A percentile compares a stretch with the other conserved stretches of the same genome.
phyloP scores from a whole-genome alignment of 2,797 vertebrate genomes.

The Percopsis omiscomaycus region DNA sequence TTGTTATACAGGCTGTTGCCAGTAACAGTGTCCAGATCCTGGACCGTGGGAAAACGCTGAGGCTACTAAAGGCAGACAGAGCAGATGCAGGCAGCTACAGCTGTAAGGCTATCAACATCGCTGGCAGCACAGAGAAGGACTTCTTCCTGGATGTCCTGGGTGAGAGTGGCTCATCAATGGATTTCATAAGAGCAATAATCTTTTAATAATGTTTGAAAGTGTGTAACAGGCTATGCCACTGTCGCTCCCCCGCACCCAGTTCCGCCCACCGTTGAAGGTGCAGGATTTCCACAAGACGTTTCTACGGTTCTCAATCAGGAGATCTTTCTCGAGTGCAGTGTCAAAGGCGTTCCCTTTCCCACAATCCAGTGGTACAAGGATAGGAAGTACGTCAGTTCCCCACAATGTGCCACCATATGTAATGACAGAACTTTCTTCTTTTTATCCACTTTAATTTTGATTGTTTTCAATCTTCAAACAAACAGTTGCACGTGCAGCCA shows the following conservation, averaged over 20 bases:
- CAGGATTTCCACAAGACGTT: slow-evolving; percentile 71
- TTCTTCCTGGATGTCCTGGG: slow-evolving; percentile 87
- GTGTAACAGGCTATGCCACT: neutral
- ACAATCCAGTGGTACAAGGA: slow-evolving; percentile 95
- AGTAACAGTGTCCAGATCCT: slow-evolving; percentile 80
- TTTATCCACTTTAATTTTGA: too few relatives aligned
- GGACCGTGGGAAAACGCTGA: slow-evolving; percentile 85
- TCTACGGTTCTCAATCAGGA: slow-evolving; percentile 83
- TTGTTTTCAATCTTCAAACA: too few relatives aligned
- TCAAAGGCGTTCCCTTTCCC: slow-evolving; percentile 87
- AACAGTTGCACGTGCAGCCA: too few relatives aligned
- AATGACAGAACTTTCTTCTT: neutral
- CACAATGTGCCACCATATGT: neutral
- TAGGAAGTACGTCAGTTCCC: slow-evolving; percentile 82
- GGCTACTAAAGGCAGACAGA: slow-evolving; percentile 77
- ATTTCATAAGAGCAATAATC: neutral
- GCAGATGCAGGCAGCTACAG: slow-evolving; percentile 85
- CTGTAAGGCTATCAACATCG: slow-evolving; percentile 88
- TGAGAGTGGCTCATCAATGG: slow-evolving; percentile 55
- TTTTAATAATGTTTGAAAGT: neutral
- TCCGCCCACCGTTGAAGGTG: slow-evolving; percentile 83
- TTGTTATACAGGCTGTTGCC: slow-evolving; percentile 79
- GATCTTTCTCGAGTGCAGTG: slow-evolving; percentile 84
- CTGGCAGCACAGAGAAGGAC: slow-evolving; percentile 87
- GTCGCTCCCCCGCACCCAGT: slow-evolving; percentile 73